Evolutionary conservation across 2,888 invertebrate species (phyloP).

Genomic region (Deroplatys truncata): DNA sequence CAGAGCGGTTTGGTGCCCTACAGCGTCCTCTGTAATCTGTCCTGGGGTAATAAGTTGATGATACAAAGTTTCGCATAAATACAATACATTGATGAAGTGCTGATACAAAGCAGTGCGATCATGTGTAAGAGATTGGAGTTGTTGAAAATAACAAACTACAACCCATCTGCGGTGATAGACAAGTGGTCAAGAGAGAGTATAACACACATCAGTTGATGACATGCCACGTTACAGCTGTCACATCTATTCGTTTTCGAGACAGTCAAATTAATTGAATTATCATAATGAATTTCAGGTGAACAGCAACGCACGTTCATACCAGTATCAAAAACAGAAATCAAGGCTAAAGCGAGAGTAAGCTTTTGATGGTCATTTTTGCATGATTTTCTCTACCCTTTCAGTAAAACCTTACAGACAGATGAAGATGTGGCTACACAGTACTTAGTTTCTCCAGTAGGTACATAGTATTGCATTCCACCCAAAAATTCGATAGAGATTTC

Average conservation of each 20-base stretch:
- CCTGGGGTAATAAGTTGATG: background rate
- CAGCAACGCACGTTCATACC: background rate
- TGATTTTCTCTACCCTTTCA: too few relatives aligned
- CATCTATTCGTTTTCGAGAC: background rate
- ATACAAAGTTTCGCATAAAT: background rate
- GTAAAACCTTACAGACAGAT: too few relatives aligned
- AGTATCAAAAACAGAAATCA: too few relatives aligned
- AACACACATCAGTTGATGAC: background rate
- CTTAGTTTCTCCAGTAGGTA: too few relatives aligned
- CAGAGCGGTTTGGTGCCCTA: background rate
- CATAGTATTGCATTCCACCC: too few relatives aligned
- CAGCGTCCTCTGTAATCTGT: background rate
- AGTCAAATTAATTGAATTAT: background rate
- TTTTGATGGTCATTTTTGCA: too few relatives aligned
- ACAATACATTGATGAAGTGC: background rate
- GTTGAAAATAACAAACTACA: background rate
- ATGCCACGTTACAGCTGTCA: background rate
- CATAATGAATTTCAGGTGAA: background rate
- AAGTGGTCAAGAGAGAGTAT: background rate
- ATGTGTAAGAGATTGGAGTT: background rate
- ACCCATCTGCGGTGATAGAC: background rate
- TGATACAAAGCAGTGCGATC: background rate
- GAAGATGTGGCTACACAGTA: too few relatives aligned
- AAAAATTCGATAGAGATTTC: too few relatives aligned
- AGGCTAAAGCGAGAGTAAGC: too few relatives aligned